Conservation (phyloP, 2,888 invertebrate species). For the Fabriciana adippe region DNA sequence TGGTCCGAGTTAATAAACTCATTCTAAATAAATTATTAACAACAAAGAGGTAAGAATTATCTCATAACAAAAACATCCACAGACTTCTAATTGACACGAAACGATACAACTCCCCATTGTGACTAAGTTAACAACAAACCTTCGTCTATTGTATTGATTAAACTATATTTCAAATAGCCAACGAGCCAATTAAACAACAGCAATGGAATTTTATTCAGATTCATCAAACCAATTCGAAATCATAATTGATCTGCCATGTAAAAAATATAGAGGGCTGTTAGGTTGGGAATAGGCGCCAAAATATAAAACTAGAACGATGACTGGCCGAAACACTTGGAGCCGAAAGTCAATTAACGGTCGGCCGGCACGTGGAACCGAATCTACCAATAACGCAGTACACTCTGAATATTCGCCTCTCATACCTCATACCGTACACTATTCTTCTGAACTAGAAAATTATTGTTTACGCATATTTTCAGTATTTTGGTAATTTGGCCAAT, state of each 20-base stretch:
- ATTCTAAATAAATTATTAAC: slow-evolving; percentile 4
- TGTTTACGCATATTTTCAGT: no score
- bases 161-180: slow-evolving; percentile 75
- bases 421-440: background rate
- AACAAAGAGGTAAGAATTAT: slow-evolving; percentile 14
- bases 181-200: slow-evolving; percentile 78
- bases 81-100: slow-evolving; percentile 34
- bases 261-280: slow-evolving; percentile 78
- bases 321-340: slow-evolving; percentile 74
- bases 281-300: slow-evolving; percentile 78
- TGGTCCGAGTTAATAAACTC: slow-evolving; percentile 3
- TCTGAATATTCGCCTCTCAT: slow-evolving; percentile 41
- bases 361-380: slow-evolving; percentile 66
- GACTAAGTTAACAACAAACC: slow-evolving; percentile 50
- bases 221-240: slow-evolving; percentile 81
- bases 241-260: slow-evolving; percentile 80
- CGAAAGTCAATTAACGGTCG: slow-evolving; percentile 77
- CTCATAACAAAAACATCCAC: slow-evolving; percentile 27
- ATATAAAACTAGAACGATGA: slow-evolving; percentile 79
- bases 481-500: no score
- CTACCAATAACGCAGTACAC: slow-evolving; percentile 53
- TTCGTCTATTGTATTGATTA: slow-evolving; percentile 61
- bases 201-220: slow-evolving; percentile 81
- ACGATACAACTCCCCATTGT: slow-evolving; percentile 45
- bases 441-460: background rate